These are phyloP conservation scores for Rhopalosiphum maidis DNA, from an alignment of 1,140 invertebrate genomes.

Conservation along the genomic window DNA sequence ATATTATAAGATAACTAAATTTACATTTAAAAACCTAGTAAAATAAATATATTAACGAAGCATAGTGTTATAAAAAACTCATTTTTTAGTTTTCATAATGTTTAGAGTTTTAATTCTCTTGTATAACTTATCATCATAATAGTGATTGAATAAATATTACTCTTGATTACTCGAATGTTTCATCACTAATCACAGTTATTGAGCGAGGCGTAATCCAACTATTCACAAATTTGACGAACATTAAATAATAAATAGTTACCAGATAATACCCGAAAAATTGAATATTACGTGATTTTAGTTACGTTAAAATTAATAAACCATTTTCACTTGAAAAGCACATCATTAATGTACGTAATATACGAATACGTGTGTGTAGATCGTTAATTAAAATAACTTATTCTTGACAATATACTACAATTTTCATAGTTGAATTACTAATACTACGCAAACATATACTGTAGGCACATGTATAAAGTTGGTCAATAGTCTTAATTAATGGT, in stretches of 20 bases:
- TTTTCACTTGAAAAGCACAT: not conserved
- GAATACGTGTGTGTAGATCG: not conserved
- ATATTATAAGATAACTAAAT: too few relatives aligned
- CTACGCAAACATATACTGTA: not conserved
- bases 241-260: not conserved
- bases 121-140: too few relatives aligned
- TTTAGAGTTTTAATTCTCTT: too few relatives aligned
- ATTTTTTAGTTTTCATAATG: too few relatives aligned
- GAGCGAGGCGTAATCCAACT: too few relatives aligned
- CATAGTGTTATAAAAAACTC: too few relatives aligned
- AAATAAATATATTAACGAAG: too few relatives aligned
- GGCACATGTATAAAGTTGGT: not conserved
- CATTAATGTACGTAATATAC: not conserved
- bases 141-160: too few relatives aligned
- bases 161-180: too few relatives aligned
- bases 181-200: too few relatives aligned
- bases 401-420: not conserved
- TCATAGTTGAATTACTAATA: not conserved
- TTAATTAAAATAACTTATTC: not conserved
- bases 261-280: not conserved
- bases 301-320: not conserved
- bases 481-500: slow-evolving; percentile 1
- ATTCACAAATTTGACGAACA: too few relatives aligned
- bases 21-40: too few relatives aligned
- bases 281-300: not conserved